These are phyloP conservation scores for Drosophila merina DNA, from an alignment of 2,888 invertebrate species.

Conservation along the genomic window DNA sequence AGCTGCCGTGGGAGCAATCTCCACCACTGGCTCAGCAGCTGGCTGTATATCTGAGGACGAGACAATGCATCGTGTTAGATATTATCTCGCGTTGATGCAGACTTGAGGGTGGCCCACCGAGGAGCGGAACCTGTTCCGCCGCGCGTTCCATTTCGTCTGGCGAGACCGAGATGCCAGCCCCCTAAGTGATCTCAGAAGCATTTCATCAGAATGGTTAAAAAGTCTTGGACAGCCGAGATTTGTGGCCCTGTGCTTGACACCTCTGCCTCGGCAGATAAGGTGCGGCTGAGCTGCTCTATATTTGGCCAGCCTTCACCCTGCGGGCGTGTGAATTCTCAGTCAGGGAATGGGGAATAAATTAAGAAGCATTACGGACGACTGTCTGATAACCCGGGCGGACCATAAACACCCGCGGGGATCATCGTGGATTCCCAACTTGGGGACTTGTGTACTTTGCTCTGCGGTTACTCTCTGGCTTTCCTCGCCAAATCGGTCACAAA, in stretches of 20 bases:
- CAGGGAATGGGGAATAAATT: slow-evolving; percentile 24
- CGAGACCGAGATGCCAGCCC: slow-evolving; percentile 1
- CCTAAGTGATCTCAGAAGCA: slow-evolving; percentile 7
- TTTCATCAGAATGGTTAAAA: slow-evolving; percentile 45
- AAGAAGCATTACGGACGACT: slow-evolving; percentile 15
- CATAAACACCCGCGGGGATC: not conserved
- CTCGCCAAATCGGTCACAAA: slow-evolving; percentile 19
- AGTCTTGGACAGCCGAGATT: not conserved
- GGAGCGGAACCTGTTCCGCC: slow-evolving; percentile 59
- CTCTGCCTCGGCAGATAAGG: slow-evolving; percentile 22
- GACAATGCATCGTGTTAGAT: not conserved
- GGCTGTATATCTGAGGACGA: slow-evolving; percentile 56
- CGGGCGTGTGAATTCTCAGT: slow-evolving; percentile 36
- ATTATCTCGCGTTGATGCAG: not conserved
- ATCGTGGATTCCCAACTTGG: not conserved
- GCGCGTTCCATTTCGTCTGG: slow-evolving; percentile 50
- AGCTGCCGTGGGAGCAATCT: slow-evolving; percentile 1
- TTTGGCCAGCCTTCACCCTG: slow-evolving; percentile 13
- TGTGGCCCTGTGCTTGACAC: slow-evolving; percentile 41
- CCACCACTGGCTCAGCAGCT: slow-evolving; percentile 20
- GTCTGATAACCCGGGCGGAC: slow-evolving; percentile 7
- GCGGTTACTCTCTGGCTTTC: slow-evolving; percentile 11
- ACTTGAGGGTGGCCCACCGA: slow-evolving; percentile 50
- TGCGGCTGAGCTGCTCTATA: slow-evolving; percentile 18
- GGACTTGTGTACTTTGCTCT: not conserved